Percentiles rank a stretch among this genome's conserved stretches.
These are phyloP conservation scores for Cirrhinus molitorella DNA, from an alignment of 2,797 vertebrate species.

Conservation along the genomic window DNA sequence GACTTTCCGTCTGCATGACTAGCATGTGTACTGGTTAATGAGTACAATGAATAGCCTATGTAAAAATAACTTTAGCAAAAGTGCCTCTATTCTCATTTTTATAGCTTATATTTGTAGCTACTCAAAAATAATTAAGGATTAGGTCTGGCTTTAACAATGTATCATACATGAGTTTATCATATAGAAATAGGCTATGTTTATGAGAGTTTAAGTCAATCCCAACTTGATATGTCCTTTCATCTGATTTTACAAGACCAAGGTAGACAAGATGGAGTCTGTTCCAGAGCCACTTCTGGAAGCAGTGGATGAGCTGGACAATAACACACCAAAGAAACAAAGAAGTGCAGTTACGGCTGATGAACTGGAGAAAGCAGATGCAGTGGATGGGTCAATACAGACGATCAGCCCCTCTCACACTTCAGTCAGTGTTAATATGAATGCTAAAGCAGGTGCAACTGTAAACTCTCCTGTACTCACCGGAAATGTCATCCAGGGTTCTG, in stretches of 20 bases:
- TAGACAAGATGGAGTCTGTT: background rate
- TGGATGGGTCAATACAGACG: background rate
- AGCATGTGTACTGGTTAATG: accelerated
- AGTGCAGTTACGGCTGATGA: accelerated
- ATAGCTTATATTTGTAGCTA: too few relatives aligned
- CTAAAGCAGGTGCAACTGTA: background rate
- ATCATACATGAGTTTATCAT: too few relatives aligned
- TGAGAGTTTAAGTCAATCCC: too few relatives aligned
- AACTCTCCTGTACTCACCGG: background rate
- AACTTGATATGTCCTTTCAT: background rate
- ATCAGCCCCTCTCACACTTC: background rate
- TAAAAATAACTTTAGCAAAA: background rate
- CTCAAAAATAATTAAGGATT: too few relatives aligned
- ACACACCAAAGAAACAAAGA: accelerated
- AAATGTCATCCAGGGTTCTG: conserved; percentile 10
- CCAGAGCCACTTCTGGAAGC: background rate
- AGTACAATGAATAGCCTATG: background rate
- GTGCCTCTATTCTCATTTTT: too few relatives aligned
- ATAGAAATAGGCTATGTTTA: too few relatives aligned
- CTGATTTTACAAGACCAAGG: background rate
- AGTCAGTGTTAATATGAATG: background rate
- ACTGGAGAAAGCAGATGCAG: background rate
- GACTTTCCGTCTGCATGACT: background rate
- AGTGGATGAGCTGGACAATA: accelerated
- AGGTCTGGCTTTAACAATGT: too few relatives aligned